These are phyloP conservation scores for Zoanthus sociatus DNA, from an alignment of 92 coral and sea anemone species.

Conservation along the genomic window DNA sequence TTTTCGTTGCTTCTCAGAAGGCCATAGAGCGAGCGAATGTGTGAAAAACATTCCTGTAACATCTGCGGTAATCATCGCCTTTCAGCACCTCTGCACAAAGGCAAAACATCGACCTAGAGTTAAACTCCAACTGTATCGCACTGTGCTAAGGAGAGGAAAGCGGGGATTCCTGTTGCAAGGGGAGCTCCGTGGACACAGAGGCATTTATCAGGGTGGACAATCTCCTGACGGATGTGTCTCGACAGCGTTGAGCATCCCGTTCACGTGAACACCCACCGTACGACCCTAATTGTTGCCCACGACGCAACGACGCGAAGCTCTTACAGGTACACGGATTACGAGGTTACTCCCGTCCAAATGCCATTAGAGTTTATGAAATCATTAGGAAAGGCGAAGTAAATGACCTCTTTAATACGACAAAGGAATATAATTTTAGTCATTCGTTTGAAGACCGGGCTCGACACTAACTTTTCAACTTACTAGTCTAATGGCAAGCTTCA, in stretches of 20 bases:
- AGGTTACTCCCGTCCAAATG: constrained; percentile 57
- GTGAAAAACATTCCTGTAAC: constrained; percentile 14
- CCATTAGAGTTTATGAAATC: too few relatives aligned
- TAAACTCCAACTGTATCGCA: too few relatives aligned
- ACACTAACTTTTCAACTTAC: too few relatives aligned
- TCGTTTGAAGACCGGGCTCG: too few relatives aligned
- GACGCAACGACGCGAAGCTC: background rate
- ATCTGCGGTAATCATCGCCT: constrained; percentile 49
- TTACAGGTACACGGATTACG: background rate
- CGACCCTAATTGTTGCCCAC: constrained; percentile 36
- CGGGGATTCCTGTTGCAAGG: background rate
- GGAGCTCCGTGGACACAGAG: constrained; percentile 62
- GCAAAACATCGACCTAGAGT: background rate
- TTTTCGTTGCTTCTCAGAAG: constrained; percentile 59
- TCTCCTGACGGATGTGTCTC: constrained; percentile 67
- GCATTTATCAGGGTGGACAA: constrained; percentile 67
- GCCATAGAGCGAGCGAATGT: constrained; percentile 4
- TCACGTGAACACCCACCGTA: constrained; percentile 52
- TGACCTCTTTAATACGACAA: too few relatives aligned
- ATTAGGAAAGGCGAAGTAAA: too few relatives aligned
- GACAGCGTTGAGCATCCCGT: constrained; percentile 58
- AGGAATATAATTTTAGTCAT: too few relatives aligned
- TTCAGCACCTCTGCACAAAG: constrained; percentile 41
- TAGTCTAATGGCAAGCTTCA: too few relatives aligned
- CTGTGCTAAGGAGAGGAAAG: too few relatives aligned